phyloP scores from a whole-genome alignment of 2,888 invertebrate species.

The Boloria euphrosyne region DNA sequence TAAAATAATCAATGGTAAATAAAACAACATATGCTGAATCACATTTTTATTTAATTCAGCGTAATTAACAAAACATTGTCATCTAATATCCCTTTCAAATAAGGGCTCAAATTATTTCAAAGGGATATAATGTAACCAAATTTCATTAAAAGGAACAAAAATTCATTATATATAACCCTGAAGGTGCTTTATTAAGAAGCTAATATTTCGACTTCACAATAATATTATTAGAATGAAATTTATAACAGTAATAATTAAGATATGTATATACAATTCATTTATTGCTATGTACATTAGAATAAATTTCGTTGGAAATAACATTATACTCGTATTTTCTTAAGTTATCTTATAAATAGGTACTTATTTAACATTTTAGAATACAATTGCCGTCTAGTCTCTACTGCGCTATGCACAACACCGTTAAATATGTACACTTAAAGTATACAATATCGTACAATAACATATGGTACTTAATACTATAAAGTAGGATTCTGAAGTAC shows the following conservation, averaged over 20 bases:
- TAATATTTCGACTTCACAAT: slow-evolving; percentile 14
- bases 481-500: slow-evolving; percentile 1
- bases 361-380: slow-evolving; percentile 28
- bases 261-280: slow-evolving; percentile 62
- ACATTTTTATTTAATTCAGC: slow-evolving; percentile 41
- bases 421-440: slow-evolving; percentile 37
- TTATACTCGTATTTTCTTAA: slow-evolving; percentile 1
- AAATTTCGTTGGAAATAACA: slow-evolving; percentile 36
- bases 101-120: slow-evolving; percentile 81
- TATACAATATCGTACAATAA: slow-evolving; percentile 24
- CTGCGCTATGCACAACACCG: slow-evolving; percentile 66
- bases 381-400: slow-evolving; percentile 39
- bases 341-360: neutral
- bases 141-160: slow-evolving; percentile 18
- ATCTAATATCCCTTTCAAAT: slow-evolving; percentile 79
- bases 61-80: slow-evolving; percentile 43
- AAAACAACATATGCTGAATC: slow-evolving; percentile 32
- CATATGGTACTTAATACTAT: slow-evolving; percentile 1
- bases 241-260: slow-evolving; percentile 52
- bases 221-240: slow-evolving; percentile 21
- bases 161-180: slow-evolving; percentile 6
- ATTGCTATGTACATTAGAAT: slow-evolving; percentile 47
- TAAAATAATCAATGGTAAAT: slow-evolving; percentile 11
- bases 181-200: slow-evolving; percentile 24
- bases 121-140: slow-evolving; percentile 64